Conservation (phyloP, 2,888 invertebrate species). For the Phragmatobia fuliginosa region DNA sequence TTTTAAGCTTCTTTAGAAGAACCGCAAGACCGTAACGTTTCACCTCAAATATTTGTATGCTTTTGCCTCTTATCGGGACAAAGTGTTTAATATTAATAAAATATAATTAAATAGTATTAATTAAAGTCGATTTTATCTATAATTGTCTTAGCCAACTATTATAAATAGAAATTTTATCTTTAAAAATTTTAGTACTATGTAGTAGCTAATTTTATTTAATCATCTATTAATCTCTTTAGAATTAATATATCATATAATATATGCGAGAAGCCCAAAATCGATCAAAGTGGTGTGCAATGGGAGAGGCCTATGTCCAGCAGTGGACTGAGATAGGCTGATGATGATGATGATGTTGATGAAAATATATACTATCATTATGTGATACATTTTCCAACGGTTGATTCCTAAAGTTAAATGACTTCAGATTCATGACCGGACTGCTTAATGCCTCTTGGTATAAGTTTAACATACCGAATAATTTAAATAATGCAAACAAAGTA, state of each 20-base stretch:
- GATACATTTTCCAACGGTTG: no score
- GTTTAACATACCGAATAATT: no score
- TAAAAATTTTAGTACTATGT: no score
- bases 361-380: no score
- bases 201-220: not conserved
- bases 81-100: not conserved
- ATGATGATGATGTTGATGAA: no score
- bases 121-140: not conserved
- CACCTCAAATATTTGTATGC: not conserved
- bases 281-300: no score
- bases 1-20: conserved; percentile 23
- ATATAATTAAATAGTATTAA: not conserved
- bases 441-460: not conserved
- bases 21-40: conserved; percentile 17
- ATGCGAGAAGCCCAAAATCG: no score
- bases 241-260: no score
- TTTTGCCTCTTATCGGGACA: not conserved
- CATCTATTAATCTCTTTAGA: not conserved
- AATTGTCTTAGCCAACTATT: no score
- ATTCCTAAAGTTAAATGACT: not conserved
- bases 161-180: no score
- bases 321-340: no score
- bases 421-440: not conserved
- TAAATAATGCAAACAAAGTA: not conserved
- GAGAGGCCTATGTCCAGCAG: no score